Evolutionary conservation across 2,113 vertebrate genomes (phyloP).

Genomic region (Aleadryas rufinucha): DNA sequence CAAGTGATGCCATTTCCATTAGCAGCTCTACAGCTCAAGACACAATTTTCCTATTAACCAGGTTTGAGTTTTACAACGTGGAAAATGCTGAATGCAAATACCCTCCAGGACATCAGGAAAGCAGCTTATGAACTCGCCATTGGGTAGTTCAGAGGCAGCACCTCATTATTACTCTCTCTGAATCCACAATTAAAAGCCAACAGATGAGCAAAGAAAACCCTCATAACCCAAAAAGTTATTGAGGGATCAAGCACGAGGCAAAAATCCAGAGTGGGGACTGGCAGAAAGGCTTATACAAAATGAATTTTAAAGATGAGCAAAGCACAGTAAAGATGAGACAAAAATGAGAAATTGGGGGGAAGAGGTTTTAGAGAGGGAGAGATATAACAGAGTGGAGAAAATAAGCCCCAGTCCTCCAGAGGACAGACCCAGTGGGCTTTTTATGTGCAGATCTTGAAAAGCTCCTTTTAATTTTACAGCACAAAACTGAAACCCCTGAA

Average conservation of each 20-base stretch:
- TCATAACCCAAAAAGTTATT: not conserved
- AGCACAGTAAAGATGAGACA: not conserved
- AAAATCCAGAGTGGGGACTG: not conserved
- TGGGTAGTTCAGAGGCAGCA: not conserved
- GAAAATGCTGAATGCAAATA: slow-evolving; percentile 25
- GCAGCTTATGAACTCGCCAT: not conserved
- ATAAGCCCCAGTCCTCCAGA: not conserved
- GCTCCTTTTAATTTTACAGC: not conserved
- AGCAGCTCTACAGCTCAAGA: slow-evolving; percentile 21
- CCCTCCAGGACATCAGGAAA: not conserved
- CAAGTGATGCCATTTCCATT: slow-evolving; percentile 42
- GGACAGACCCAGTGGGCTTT: not conserved
- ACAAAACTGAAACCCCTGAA: not conserved
- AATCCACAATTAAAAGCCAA: slow-evolving; percentile 36
- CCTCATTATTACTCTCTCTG: slow-evolving; percentile 14
- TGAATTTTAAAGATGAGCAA: not conserved
- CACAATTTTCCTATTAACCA: slow-evolving; percentile 30
- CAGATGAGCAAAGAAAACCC: not conserved
- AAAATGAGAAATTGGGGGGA: not conserved
- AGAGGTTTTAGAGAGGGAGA: not conserved
- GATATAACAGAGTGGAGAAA: not conserved
- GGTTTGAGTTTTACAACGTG: not conserved
- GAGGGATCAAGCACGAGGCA: not conserved
- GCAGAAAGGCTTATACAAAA: not conserved
- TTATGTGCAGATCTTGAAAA: not conserved